phyloP scores from a whole-genome alignment of 2,797 vertebrate genomes.

The Novumbra hubbsi region DNA sequence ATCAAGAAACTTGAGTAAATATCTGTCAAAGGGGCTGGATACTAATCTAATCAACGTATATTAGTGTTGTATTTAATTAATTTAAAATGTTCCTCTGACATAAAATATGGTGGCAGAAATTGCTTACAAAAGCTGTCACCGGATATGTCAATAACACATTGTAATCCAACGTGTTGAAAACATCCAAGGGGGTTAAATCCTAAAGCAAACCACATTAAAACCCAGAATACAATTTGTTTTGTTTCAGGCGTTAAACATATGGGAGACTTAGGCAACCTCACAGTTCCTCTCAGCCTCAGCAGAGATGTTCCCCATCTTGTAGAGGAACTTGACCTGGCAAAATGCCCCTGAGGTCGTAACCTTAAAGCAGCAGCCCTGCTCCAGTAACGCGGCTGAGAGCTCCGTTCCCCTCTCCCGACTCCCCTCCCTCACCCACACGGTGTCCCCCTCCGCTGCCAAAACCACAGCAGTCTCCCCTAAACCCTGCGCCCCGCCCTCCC shows the following conservation, averaged over 20 bases:
- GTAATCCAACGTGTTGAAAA: no score
- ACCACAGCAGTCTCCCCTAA: constrained; percentile 30
- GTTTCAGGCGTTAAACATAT: background rate
- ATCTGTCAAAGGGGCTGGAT: no score
- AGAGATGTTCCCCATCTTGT: constrained; percentile 39
- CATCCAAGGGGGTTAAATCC: no score
- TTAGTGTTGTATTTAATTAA: no score
- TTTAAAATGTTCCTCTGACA: no score
- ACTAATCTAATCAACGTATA: no score
- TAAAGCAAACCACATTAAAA: background rate
- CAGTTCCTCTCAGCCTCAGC: constrained; percentile 41
- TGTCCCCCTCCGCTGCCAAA: constrained; percentile 35
- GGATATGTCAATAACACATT: no score
- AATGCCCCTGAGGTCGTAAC: constrained; percentile 31
- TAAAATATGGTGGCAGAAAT: no score
- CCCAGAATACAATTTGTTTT: no score
- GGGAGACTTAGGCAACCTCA: constrained; percentile 33
- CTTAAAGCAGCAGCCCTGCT: constrained; percentile 51
- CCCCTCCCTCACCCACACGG: constrained; percentile 49
- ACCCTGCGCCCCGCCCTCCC: constrained; percentile 10
- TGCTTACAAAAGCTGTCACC: no score
- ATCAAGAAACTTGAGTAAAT: no score
- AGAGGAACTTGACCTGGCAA: constrained; percentile 51
- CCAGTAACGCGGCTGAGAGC: constrained; percentile 24
- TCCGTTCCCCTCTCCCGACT: constrained; percentile 27